Evolutionary conservation across 2,113 vertebrate species (phyloP), one percentile per base, ranked within the genome.

Genomic region (Eptesicus fuscus): DNA sequence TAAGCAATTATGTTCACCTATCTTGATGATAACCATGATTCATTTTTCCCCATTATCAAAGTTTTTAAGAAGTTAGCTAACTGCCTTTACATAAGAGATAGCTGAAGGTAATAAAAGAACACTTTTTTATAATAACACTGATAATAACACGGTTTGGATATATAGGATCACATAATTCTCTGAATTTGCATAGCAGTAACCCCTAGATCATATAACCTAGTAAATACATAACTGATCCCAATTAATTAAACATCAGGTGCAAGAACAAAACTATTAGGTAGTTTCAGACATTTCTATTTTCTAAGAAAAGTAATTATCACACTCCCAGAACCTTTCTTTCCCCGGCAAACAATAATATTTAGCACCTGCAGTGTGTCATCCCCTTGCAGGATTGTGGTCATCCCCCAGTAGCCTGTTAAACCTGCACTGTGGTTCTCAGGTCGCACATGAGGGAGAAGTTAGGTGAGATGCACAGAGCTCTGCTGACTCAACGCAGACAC

Each of bases 1-100:
- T 16, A 88, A 79, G 95, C 71, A 96, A 91, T 96, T 96, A 94
- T 56, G 6, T 88, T 88, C 92, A 53, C 89, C 49, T 85, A 20
- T 74, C 78, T 89, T 40, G 67, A 69, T 85, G 30, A 87, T 44
- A 90, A 76, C 12, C 40, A 65, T 42, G 74, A 78, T 95, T 85
- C 49, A 74, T 93, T 80, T 93, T 83, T 76, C 32, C 44, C 93
- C 65, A 95, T 91, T 71, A 93, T 84, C 74, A 67, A 82, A 93
- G 67, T 83, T 94, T 96, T 95, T 59, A 61, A 84, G 69, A 89
- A 91, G 84, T 42, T 88, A 42, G 47, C 63, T 88, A 85, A 93
- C 79, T 85, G 67, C 92, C 40, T 92, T 79, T 82, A 80, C 88
- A 6, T 49, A 86, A 93, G 30, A 83, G 7, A 63, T 28, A 77